A percentile compares a stretch with the other conserved stretches of the same genome.
Conservation (phyloP, 2,797 vertebrate species). For the Myotis vivesi region DNA sequence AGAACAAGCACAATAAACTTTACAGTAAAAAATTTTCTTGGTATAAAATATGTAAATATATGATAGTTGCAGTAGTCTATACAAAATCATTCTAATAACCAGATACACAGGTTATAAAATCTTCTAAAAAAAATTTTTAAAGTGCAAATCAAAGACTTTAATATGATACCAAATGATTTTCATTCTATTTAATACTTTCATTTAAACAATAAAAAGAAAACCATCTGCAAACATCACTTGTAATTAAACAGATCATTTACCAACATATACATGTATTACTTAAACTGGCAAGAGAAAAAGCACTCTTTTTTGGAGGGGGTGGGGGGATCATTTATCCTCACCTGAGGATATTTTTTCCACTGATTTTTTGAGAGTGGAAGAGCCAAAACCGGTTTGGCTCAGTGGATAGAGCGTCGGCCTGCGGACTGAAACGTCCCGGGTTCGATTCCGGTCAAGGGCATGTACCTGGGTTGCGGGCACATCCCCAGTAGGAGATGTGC, state of each 20-base stretch:
- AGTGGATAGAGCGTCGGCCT: no score
- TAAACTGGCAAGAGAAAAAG: conserved; percentile 40
- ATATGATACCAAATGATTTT: conserved; percentile 32
- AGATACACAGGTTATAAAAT: conserved; percentile 1
- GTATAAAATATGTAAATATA: conserved; percentile 4
- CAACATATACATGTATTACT: conserved; percentile 43
- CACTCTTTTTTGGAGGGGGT: background rate
- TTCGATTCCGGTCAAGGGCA: no score
- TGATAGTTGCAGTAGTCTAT: background rate
- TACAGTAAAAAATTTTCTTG: conserved; percentile 7
- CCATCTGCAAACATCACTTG: conserved; percentile 39
- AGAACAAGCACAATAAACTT: conserved; percentile 24
- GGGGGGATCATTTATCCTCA: no score
- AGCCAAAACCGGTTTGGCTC: no score
- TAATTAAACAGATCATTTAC: conserved; percentile 28
- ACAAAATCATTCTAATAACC: conserved; percentile 46
- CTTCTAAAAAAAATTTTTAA: conserved; percentile 45
- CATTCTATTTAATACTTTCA: conserved; percentile 33
- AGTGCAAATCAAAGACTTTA: conserved; percentile 35
- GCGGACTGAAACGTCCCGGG: no score
- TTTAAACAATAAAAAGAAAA: conserved; percentile 53
- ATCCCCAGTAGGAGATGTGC: no score
- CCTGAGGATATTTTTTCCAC: no score
- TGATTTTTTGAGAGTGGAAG: no score
- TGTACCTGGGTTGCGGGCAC: no score